Evolutionary conservation across 1,140 invertebrate genomes (phyloP).

Genomic region (Cotesia vestalis): DNA sequence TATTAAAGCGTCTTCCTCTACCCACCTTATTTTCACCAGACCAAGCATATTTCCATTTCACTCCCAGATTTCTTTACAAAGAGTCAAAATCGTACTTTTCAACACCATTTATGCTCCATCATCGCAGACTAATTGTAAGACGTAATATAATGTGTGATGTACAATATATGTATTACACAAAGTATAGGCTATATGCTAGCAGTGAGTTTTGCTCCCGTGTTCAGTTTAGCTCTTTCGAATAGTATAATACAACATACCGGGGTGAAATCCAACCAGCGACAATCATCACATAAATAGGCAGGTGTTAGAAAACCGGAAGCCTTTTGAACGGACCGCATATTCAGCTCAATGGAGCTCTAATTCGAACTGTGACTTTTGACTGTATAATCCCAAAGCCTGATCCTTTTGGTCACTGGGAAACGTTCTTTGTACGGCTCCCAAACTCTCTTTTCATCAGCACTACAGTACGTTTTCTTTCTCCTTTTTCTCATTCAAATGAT

Average conservation of each 20-base stretch:
- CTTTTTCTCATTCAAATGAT: too few species aligned
- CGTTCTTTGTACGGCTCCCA: slow-evolving; percentile 21
- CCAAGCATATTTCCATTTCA: neutral
- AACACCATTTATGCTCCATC: too few species aligned
- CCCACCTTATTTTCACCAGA: slow-evolving; percentile 48
- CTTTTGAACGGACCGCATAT: slow-evolving; percentile 56
- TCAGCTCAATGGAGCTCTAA: slow-evolving; percentile 62
- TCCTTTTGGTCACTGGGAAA: slow-evolving; percentile 54
- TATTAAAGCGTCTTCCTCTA: slow-evolving; percentile 51
- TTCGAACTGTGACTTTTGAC: slow-evolving; percentile 65
- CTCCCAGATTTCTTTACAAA: neutral
- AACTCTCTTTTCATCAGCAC: neutral
- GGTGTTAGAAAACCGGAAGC: slow-evolving; percentile 66
- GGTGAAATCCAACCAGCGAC: slow-evolving; percentile 4
- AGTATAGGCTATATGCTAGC: too few species aligned
- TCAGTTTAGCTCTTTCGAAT: too few species aligned
- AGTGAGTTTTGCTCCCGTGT: too few species aligned
- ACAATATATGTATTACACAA: too few species aligned
- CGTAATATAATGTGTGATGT: too few species aligned
- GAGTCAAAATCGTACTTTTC: too few species aligned
- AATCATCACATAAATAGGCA: slow-evolving; percentile 48
- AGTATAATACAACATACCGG: neutral
- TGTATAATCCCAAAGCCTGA: slow-evolving; percentile 59
- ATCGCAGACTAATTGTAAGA: too few species aligned
- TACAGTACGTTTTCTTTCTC: slow-evolving; percentile 16